These are phyloP conservation scores for Sminthurinus aureus DNA, from an alignment of 2,888 invertebrate genomes.

Conservation along the genomic window DNA sequence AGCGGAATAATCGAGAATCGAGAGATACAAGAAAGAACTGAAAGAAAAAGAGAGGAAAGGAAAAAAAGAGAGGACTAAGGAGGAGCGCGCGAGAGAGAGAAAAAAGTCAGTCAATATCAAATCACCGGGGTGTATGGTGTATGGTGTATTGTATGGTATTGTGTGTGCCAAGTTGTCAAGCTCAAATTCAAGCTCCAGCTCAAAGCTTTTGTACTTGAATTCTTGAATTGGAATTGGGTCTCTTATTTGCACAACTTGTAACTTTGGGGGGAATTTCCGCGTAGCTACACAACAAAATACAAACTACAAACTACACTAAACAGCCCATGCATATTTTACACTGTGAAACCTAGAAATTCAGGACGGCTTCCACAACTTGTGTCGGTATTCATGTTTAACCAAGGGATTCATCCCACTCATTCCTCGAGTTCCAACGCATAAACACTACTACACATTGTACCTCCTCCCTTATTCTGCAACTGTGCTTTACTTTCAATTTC, in stretches of 20 bases:
- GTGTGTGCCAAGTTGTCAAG: conserved; percentile 12
- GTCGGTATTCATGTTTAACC: conserved; percentile 12
- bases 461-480: no score
- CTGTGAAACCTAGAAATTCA: no score
- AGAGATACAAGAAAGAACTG: no score
- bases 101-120: conserved; percentile 34
- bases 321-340: no score
- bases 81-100: neutral
- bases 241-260: conserved; percentile 31
- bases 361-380: neutral
- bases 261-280: neutral
- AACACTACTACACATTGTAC: no score
- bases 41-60: neutral
- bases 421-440: no score
- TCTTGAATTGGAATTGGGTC: conserved; percentile 13
- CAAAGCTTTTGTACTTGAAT: neutral
- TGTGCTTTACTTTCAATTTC: no score
- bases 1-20: conserved; percentile 32
- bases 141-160: conserved; percentile 12
- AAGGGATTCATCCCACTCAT: conserved; percentile 13
- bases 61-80: neutral
- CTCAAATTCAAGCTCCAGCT: conserved; percentile 2
- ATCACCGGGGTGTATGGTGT: conserved; percentile 28
- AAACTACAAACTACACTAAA: no score
- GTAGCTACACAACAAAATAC: neutral